Conservation (phyloP, 1,140 invertebrate genomes). For the Atopsyche davidsoni region DNA sequence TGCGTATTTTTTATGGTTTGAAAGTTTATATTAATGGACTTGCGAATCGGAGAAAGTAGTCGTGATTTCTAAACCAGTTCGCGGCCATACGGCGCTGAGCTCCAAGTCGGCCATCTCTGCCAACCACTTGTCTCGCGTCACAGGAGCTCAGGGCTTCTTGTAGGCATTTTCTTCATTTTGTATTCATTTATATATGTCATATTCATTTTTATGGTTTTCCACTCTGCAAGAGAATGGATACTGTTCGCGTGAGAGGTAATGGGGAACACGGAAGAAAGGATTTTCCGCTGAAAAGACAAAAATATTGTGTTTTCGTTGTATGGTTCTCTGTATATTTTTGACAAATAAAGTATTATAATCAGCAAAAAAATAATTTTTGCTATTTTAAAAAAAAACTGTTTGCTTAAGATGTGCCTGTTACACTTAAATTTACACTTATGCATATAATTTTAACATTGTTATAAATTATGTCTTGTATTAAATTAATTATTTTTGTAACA, state of each 20-base stretch:
- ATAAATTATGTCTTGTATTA: no score
- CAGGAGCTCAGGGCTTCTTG: slow-evolving; percentile 15
- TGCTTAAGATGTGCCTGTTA: no score
- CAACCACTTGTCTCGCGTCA: slow-evolving; percentile 16
- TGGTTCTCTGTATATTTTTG: no score
- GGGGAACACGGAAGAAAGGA: slow-evolving; percentile 10
- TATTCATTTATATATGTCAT: slow-evolving; percentile 27
- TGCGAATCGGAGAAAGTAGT: background rate
- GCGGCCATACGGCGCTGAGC: slow-evolving; percentile 1
- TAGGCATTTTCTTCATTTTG: slow-evolving; percentile 23
- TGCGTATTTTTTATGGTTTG: no score
- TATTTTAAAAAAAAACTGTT: no score
- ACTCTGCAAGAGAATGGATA: slow-evolving; percentile 20
- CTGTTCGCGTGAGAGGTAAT: slow-evolving; percentile 7
- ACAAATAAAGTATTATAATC: no score
- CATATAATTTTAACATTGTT: no score
- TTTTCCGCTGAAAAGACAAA: slow-evolving; percentile 10
- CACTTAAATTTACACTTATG: no score
- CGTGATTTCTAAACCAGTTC: background rate
- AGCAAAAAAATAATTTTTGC: no score
- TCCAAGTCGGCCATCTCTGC: slow-evolving; percentile 15
- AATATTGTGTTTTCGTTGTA: no score
- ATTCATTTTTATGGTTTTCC: slow-evolving; percentile 25
- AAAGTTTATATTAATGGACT: background rate
- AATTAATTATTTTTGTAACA: no score